phyloP scores from a whole-genome alignment of 2,113 vertebrate genomes.

The Lipotes vexillifer region DNA sequence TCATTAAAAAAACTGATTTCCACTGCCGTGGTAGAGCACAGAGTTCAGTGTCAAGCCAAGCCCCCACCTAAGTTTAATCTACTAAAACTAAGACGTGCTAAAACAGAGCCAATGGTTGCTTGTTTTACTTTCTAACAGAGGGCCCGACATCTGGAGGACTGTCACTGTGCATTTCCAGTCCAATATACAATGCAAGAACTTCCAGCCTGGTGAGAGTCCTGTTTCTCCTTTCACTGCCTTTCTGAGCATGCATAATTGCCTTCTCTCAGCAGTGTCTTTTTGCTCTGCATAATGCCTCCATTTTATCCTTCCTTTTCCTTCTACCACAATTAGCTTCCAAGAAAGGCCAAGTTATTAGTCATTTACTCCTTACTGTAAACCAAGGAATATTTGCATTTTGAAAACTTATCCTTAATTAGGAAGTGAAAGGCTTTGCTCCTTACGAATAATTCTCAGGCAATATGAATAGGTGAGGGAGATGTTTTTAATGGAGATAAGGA shows the following conservation, averaged over 20 bases:
- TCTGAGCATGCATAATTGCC: neutral
- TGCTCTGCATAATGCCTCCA: neutral
- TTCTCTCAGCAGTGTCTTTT: neutral
- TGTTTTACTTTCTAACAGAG: neutral
- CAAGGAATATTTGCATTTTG: slow-evolving; percentile 16
- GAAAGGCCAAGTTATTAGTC: neutral
- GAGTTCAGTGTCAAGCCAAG: neutral
- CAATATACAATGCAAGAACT: neutral
- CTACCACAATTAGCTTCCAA: neutral
- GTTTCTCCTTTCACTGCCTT: neutral
- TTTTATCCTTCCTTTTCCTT: neutral
- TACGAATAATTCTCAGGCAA: neutral
- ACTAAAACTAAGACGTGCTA: neutral
- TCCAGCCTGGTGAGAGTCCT: no score
- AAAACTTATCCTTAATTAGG: neutral
- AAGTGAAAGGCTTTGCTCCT: neutral
- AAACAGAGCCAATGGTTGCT: neutral
- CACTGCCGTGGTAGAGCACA: neutral
- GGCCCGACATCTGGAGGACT: no score
- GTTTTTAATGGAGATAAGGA: neutral
- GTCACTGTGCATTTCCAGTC: neutral
- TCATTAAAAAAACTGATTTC: neutral
- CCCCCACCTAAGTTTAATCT: neutral
- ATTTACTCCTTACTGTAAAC: neutral
- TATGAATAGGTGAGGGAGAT: neutral